phyloP scores from a whole-genome alignment of 2,888 invertebrate species.

The Heliconius charithonia region DNA sequence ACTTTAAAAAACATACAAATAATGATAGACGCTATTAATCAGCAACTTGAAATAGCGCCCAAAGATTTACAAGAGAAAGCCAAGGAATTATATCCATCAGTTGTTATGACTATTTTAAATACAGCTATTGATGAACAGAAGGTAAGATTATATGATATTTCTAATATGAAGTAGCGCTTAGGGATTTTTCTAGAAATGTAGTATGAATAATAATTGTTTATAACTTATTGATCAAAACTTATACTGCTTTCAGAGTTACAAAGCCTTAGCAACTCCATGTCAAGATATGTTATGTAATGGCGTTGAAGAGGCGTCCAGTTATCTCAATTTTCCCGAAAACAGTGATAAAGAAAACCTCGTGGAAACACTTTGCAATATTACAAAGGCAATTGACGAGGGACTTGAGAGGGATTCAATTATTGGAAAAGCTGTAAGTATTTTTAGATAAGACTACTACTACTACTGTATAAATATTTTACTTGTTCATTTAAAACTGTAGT shows the following conservation, averaged over 20 bases:
- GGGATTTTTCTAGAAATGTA: no score
- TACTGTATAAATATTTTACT: no score
- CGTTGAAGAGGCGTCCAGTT: constrained; percentile 56
- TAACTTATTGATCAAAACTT: background rate
- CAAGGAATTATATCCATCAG: constrained; percentile 60
- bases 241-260: constrained; percentile 62
- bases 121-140: constrained; percentile 72
- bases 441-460: no score
- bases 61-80: constrained; percentile 53
- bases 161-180: no score
- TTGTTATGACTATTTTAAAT: constrained; percentile 60
- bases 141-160: constrained; percentile 54
- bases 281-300: constrained; percentile 67
- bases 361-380: constrained; percentile 62
- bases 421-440: constrained; percentile 68
- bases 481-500: no score
- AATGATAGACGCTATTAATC: constrained; percentile 63
- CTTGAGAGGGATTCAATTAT: constrained; percentile 62
- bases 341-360: constrained; percentile 52
- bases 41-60: constrained; percentile 62
- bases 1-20: constrained; percentile 62
- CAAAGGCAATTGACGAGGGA: constrained; percentile 64
- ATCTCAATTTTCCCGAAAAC: constrained; percentile 58
- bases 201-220: background rate
- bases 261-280: constrained; percentile 64